Evolutionary conservation across 2,888 invertebrate species (phyloP).

Genomic region (Uropetala carovei): DNA sequence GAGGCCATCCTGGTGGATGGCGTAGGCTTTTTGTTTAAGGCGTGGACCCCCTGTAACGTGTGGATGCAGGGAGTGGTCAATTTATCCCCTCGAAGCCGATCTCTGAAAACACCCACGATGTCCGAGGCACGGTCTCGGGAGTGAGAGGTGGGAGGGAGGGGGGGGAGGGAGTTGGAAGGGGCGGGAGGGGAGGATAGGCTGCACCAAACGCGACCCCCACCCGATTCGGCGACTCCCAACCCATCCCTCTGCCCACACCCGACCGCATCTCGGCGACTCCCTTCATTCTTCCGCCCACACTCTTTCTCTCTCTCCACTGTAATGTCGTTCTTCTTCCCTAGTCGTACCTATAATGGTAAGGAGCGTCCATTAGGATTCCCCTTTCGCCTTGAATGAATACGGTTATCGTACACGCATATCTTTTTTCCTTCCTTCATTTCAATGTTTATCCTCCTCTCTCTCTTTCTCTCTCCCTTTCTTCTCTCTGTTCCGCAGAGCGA

Average conservation of each 20-base stretch:
- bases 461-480: slow-evolving; percentile 1
- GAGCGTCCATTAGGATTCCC: slow-evolving; percentile 55
- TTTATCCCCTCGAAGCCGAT: background rate
- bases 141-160: no score
- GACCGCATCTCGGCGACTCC: background rate
- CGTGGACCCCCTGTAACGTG: slow-evolving; percentile 13
- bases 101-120: slow-evolving; percentile 30
- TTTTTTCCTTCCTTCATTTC: background rate
- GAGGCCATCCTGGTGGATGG: background rate
- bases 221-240: background rate
- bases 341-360: slow-evolving; percentile 57
- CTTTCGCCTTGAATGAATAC: background rate
- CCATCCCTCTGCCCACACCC: slow-evolving; percentile 1
- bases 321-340: background rate
- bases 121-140: slow-evolving; percentile 5
- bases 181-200: background rate
- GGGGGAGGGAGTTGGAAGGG: no score
- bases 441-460: background rate
- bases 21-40: slow-evolving; percentile 25
- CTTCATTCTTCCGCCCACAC: slow-evolving; percentile 45
- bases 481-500: background rate
- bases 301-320: background rate
- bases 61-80: slow-evolving; percentile 61
- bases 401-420: slow-evolving; percentile 27
- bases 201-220: slow-evolving; percentile 19